These are phyloP conservation scores for Pyxicephalus adspersus DNA, from an alignment of 2,113 vertebrate species.

Conservation along the genomic window DNA sequence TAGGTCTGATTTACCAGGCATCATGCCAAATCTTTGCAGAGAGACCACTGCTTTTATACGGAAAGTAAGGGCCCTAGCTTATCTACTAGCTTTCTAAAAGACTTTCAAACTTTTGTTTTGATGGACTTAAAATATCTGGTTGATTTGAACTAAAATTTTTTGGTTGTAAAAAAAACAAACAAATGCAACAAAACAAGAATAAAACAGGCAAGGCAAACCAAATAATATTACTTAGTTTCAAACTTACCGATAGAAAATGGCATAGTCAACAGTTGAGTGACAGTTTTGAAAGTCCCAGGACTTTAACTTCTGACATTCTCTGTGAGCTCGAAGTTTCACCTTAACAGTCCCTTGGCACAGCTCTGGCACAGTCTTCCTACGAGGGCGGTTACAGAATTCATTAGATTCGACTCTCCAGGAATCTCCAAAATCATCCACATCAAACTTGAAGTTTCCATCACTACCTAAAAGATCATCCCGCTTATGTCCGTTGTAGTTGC, in stretches of 20 bases:
- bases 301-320: conserved; percentile 95
- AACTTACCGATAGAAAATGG: conserved; percentile 86
- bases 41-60: too few relatives aligned
- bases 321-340: conserved; percentile 90
- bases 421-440: conserved; percentile 95
- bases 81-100: too few relatives aligned
- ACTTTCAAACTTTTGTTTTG: too few relatives aligned
- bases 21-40: too few relatives aligned
- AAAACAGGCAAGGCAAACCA: too few relatives aligned
- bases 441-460: conserved; percentile 93
- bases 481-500: conserved; percentile 96
- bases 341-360: conserved; percentile 88
- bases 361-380: conserved; percentile 78
- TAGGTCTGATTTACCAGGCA: too few relatives aligned
- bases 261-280: conserved; percentile 88
- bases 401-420: conserved; percentile 94
- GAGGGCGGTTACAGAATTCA: conserved; percentile 82
- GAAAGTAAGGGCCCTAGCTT: too few relatives aligned
- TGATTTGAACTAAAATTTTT: too few relatives aligned
- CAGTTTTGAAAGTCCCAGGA: conserved; percentile 94
- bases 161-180: too few relatives aligned
- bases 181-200: too few relatives aligned
- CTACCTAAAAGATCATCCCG: conserved; percentile 92
- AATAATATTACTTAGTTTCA: background rate
- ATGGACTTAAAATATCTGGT: too few relatives aligned